Evolutionary conservation across 1,140 invertebrate species (phyloP).

Genomic region (Ceratina calcarata): DNA sequence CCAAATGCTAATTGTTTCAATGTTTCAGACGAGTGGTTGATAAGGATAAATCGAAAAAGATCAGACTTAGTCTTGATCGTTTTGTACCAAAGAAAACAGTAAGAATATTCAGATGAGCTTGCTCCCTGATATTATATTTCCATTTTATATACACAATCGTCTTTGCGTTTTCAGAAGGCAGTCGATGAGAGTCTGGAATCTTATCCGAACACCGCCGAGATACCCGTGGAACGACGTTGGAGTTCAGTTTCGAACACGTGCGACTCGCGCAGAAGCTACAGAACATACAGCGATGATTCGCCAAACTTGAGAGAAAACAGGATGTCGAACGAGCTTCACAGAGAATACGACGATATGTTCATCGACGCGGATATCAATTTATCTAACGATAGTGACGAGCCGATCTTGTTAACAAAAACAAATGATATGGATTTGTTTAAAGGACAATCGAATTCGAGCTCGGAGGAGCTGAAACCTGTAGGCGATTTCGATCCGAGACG

Average conservation of each 20-base stretch:
- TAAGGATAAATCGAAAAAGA: conserved; percentile 76
- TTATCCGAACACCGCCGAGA: conserved; percentile 55
- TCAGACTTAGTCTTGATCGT: conserved; percentile 74
- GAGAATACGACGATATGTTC: conserved; percentile 68
- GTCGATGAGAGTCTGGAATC: conserved; percentile 56
- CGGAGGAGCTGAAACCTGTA: conserved; percentile 29
- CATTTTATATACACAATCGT: neutral
- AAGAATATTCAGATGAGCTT: conserved; percentile 38
- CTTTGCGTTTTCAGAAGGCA: conserved; percentile 62
- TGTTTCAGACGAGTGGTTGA: conserved; percentile 62
- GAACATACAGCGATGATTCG: conserved; percentile 61
- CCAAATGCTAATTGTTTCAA: neutral
- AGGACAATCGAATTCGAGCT: conserved; percentile 40
- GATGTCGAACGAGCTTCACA: conserved; percentile 53
- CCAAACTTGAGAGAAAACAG: conserved; percentile 59
- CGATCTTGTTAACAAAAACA: conserved; percentile 40
- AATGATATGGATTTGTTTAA: conserved; percentile 37
- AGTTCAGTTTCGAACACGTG: conserved; percentile 66
- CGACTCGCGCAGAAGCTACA: conserved; percentile 63
- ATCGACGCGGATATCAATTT: conserved; percentile 75
- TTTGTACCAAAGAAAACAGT: conserved; percentile 71
- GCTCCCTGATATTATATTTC: neutral
- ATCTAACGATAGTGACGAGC: conserved; percentile 70
- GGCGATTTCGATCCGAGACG: conserved; percentile 28
- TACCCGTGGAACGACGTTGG: conserved; percentile 72